Evolutionary conservation across 2,888 invertebrate species (phyloP).

Genomic region (Dryocosmus kuriphilus): DNA sequence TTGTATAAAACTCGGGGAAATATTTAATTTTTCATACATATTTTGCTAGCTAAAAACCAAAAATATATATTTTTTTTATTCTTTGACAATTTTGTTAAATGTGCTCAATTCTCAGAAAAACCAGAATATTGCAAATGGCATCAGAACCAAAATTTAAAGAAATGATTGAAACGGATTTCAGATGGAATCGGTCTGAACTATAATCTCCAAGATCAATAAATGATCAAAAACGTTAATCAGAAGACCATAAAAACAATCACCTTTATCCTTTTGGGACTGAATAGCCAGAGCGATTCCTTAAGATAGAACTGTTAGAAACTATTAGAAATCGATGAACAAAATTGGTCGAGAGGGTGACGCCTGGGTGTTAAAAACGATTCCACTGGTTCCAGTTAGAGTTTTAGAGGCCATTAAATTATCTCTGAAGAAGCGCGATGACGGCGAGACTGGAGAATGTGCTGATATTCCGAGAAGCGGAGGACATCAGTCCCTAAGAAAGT

Average conservation of each 20-base stretch:
- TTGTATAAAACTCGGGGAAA: too few species aligned
- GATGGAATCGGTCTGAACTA: neutral
- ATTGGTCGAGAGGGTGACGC: slow-evolving; percentile 25
- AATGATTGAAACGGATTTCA: neutral
- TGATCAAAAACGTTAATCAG: slow-evolving; percentile 25
- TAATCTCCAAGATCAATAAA: slow-evolving; percentile 9
- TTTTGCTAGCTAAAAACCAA: too few species aligned
- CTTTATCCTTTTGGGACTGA: neutral
- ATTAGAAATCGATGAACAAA: slow-evolving; percentile 29
- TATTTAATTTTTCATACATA: too few species aligned
- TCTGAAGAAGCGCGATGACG: slow-evolving; percentile 24
- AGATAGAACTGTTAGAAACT: neutral
- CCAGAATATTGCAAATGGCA: too few species aligned
- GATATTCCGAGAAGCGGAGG: slow-evolving; percentile 29
- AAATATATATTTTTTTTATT: too few species aligned
- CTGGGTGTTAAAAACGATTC: slow-evolving; percentile 35
- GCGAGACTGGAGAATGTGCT: slow-evolving; percentile 36
- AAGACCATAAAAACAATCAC: neutral
- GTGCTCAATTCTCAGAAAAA: too few species aligned
- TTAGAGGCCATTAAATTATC: slow-evolving; percentile 38
- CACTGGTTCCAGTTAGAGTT: slow-evolving; percentile 35
- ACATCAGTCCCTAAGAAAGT: slow-evolving; percentile 35
- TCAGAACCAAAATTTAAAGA: neutral
- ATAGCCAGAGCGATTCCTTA: neutral
- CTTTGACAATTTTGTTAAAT: too few species aligned